phyloP scores from a whole-genome alignment of 2,888 invertebrate species.

The Drosophila dives region DNA sequence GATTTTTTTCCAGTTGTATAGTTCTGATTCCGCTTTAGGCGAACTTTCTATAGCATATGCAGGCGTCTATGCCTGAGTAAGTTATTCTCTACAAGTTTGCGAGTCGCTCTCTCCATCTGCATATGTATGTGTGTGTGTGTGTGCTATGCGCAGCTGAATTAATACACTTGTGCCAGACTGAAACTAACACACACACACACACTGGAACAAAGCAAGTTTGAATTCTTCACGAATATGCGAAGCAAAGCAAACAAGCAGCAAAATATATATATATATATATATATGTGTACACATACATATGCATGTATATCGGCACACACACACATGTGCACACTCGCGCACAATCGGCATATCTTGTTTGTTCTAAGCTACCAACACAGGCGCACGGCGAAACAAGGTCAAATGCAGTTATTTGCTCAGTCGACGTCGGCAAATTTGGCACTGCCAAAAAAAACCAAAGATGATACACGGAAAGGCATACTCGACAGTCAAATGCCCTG shows the following conservation, averaged over 20 bases:
- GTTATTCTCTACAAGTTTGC: background rate
- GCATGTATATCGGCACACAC: constrained; percentile 19
- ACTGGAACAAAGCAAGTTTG: constrained; percentile 37
- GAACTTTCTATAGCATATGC: constrained; percentile 48
- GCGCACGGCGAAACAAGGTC: constrained; percentile 72
- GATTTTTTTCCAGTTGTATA: constrained; percentile 23
- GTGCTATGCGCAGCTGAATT: constrained; percentile 57
- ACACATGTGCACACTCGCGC: constrained; percentile 4
- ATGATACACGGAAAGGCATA: background rate
- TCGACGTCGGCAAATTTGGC: constrained; percentile 42
- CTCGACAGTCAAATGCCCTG: constrained; percentile 23
- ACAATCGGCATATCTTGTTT: constrained; percentile 69
- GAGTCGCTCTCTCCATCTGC: constrained; percentile 6
- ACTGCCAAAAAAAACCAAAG: constrained; percentile 29
- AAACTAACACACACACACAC: constrained; percentile 23
- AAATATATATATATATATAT: constrained; percentile 48
- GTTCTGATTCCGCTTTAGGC: constrained; percentile 21
- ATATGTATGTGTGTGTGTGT: constrained; percentile 7
- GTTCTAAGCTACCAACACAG: constrained; percentile 72
- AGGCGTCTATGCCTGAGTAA: constrained; percentile 33
- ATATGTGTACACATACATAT: constrained; percentile 3
- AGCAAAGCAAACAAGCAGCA: constrained; percentile 72
- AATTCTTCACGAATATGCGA: constrained; percentile 53
- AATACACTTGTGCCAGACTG: constrained; percentile 66
- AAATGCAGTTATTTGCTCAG: constrained; percentile 79